These are phyloP conservation scores for Nephrocerus scutellatus DNA, from an alignment of 2,888 invertebrate genomes.

Conservation along the genomic window DNA sequence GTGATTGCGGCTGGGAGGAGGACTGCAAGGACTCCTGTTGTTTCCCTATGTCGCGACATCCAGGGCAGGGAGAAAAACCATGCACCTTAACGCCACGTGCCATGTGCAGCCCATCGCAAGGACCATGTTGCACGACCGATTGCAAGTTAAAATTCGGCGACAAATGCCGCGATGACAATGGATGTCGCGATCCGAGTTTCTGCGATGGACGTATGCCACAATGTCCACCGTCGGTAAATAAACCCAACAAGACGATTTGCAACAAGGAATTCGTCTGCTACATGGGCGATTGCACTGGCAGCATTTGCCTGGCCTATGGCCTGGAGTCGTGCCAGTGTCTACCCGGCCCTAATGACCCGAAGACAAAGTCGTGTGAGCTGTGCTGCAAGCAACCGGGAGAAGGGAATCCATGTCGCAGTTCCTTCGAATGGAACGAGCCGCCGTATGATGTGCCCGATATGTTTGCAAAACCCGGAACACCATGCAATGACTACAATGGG, in stretches of 20 bases:
- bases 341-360: slow-evolving; percentile 68
- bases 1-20: slow-evolving; percentile 98
- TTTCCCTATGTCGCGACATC: slow-evolving; percentile 77
- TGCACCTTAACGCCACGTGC: slow-evolving; percentile 73
- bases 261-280: slow-evolving; percentile 96
- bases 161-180: slow-evolving; percentile 88
- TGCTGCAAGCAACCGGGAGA: slow-evolving; percentile 85
- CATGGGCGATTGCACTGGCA: slow-evolving; percentile 93
- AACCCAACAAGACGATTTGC: slow-evolving; percentile 90
- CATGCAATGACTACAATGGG: slow-evolving; percentile 89
- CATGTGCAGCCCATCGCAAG: slow-evolving; percentile 54
- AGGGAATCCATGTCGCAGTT: slow-evolving; percentile 75
- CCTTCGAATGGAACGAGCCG: slow-evolving; percentile 81
- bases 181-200: slow-evolving; percentile 85
- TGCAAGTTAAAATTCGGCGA: slow-evolving; percentile 80
- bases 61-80: slow-evolving; percentile 69
- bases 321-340: slow-evolving; percentile 93
- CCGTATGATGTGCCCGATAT: slow-evolving; percentile 90
- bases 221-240: slow-evolving; percentile 88
- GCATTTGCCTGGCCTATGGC: slow-evolving; percentile 94
- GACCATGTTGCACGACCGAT: slow-evolving; percentile 88
- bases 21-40: slow-evolving; percentile 94
- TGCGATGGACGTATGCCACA: slow-evolving; percentile 84
- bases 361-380: slow-evolving; percentile 84
- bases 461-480: slow-evolving; percentile 89